A percentile compares a stretch with the other conserved stretches of the same genome.
These are phyloP conservation scores for Chelonoidis abingdonii DNA, from an alignment of 2,113 vertebrate species.

Conservation along the genomic window DNA sequence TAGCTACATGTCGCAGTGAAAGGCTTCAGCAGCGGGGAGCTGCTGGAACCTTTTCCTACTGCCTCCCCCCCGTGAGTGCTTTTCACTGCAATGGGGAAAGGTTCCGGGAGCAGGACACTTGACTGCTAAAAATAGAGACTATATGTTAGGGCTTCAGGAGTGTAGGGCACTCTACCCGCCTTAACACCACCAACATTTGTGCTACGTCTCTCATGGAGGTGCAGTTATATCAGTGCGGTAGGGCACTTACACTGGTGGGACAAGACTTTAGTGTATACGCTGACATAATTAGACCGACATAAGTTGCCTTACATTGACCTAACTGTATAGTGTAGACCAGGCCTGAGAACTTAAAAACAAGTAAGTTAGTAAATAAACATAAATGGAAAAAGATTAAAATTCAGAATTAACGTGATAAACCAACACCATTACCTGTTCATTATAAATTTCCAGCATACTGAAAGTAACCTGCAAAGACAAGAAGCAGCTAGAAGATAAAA, in stretches of 20 bases:
- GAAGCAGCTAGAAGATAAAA: not conserved
- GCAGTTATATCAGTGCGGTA: too few relatives aligned
- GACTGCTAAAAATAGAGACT: not conserved
- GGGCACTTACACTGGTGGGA: too few relatives aligned
- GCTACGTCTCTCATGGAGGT: too few relatives aligned
- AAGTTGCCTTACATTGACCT: too few relatives aligned
- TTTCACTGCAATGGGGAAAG: not conserved
- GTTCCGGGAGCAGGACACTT: not conserved
- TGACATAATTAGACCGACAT: too few relatives aligned
- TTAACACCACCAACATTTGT: too few relatives aligned
- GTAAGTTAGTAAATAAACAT: not conserved
- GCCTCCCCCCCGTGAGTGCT: not conserved
- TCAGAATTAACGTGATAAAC: not conserved
- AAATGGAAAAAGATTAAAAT: not conserved
- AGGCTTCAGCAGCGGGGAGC: not conserved
- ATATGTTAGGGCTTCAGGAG: not conserved
- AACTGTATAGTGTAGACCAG: too few relatives aligned
- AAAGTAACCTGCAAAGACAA: constrained; percentile 83
- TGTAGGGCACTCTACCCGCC: not conserved
- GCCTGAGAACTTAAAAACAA: not conserved
- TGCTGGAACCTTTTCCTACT: not conserved
- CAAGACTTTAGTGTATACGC: too few relatives aligned
- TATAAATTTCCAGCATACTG: constrained; percentile 93
- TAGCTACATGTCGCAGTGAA: not conserved
- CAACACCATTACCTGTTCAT: constrained; percentile 83